A percentile compares a stretch with the other conserved stretches of the same genome.
These are phyloP conservation scores for Pseudomyrmex pallidus DNA, from an alignment of 1,140 invertebrate genomes.

Conservation along the genomic window DNA sequence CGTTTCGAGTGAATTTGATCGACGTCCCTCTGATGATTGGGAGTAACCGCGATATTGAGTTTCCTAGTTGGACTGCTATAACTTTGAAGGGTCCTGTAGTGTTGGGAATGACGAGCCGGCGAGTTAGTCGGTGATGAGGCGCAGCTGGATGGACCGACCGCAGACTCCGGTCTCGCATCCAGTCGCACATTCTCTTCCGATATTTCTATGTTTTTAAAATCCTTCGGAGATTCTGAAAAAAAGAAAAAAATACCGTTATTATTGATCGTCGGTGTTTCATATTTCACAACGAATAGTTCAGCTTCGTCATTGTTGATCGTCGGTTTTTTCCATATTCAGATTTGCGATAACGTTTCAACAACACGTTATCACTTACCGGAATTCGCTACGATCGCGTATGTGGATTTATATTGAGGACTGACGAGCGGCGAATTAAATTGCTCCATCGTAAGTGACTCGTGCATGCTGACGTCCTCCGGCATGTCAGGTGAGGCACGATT, in stretches of 20 bases:
- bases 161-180: constrained; percentile 70
- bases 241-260: neutral
- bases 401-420: constrained; percentile 83
- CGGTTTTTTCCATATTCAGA: neutral
- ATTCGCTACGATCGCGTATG: constrained; percentile 82
- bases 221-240: constrained; percentile 70
- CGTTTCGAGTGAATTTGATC: constrained; percentile 83
- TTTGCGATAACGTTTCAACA: neutral
- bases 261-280: neutral
- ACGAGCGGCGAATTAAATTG: constrained; percentile 86
- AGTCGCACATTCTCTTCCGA: constrained; percentile 66
- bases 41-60: constrained; percentile 75
- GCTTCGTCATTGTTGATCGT: neutral
- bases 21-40: constrained; percentile 76
- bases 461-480: constrained; percentile 79
- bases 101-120: constrained; percentile 79
- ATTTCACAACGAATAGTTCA: neutral
- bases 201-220: constrained; percentile 63
- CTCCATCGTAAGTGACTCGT: constrained; percentile 85
- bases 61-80: constrained; percentile 78
- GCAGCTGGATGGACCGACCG: constrained; percentile 71
- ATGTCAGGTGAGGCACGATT: constrained; percentile 83
- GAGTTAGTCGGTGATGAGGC: constrained; percentile 80
- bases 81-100: constrained; percentile 81
- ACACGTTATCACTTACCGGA: constrained; percentile 68